These are phyloP conservation scores for Rhagophthalmus giganteus DNA, from an alignment of 2,888 invertebrate species.

Conservation along the genomic window DNA sequence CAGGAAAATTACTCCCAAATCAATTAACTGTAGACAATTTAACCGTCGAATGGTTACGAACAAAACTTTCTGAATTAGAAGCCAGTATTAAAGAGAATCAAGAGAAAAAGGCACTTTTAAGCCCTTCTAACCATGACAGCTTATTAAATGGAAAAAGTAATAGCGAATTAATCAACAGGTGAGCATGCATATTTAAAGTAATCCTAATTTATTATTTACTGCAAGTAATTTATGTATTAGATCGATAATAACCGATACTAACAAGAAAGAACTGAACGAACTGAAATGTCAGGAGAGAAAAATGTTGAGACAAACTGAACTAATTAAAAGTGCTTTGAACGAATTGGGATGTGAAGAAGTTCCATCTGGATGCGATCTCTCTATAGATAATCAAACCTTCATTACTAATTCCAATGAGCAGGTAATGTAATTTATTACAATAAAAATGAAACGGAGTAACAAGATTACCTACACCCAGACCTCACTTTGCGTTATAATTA, in stretches of 20 bases:
- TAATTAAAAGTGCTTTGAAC: conserved; percentile 81
- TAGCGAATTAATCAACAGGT: conserved; percentile 49
- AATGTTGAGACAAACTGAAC: conserved; percentile 78
- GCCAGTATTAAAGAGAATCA: conserved; percentile 77
- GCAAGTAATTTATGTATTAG: conserved; percentile 6
- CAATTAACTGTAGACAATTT: conserved; percentile 89
- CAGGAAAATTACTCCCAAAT: conserved; percentile 84
- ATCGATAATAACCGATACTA: conserved; percentile 38
- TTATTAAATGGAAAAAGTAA: conserved; percentile 49
- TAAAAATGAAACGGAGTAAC: background rate
- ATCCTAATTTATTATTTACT: background rate
- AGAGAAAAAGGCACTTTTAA: conserved; percentile 59
- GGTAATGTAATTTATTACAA: conserved; percentile 54
- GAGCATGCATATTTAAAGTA: too few relatives aligned
- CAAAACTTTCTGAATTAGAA: conserved; percentile 78
- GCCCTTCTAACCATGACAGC: conserved; percentile 40
- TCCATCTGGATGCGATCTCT: conserved; percentile 80
- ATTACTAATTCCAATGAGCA: conserved; percentile 69
- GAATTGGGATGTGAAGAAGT: conserved; percentile 87
- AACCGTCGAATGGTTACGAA: conserved; percentile 86
- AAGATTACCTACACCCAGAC: background rate
- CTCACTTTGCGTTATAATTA: too few relatives aligned
- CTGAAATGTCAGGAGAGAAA: conserved; percentile 82
- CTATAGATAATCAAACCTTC: conserved; percentile 62
- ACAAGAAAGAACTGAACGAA: conserved; percentile 73